These are phyloP conservation scores for Lepidocolaptes lacrymiger DNA, from an alignment of 2,797 vertebrate genomes.

Conservation along the genomic window DNA sequence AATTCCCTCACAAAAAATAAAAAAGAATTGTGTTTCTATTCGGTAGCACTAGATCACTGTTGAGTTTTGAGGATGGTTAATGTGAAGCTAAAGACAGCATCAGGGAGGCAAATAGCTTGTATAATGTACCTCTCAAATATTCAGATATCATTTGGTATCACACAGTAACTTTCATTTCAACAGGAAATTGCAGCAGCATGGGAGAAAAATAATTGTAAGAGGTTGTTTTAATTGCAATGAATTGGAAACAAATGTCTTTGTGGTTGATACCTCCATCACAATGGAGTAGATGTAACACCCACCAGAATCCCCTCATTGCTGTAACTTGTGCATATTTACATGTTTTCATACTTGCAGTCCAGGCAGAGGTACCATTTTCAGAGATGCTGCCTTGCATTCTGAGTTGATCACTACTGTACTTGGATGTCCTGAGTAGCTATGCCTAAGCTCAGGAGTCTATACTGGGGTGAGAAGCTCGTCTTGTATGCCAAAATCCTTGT, in stretches of 20 bases:
- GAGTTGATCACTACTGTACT: not conserved
- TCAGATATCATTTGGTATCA: slow-evolving; percentile 56
- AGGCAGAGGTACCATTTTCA: not conserved
- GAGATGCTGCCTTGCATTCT: not conserved
- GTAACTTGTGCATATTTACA: not conserved
- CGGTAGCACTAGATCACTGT: not conserved
- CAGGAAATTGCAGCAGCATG: slow-evolving; percentile 28
- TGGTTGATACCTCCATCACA: not conserved
- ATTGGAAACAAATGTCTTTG: not conserved
- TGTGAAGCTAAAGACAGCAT: not conserved
- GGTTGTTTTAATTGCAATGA: not conserved
- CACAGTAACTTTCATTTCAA: slow-evolving; percentile 57
- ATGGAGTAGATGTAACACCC: not conserved
- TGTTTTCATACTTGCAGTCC: not conserved
- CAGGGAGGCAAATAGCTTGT: not conserved
- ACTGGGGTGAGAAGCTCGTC: not conserved
- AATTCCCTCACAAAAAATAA: not conserved
- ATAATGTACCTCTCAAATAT: not conserved
- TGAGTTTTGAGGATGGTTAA: slow-evolving; percentile 32
- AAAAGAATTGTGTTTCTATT: slow-evolving; percentile 5
- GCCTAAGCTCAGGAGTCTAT: not conserved
- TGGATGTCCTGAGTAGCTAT: not conserved
- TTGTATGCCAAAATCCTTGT: not conserved
- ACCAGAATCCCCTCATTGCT: not conserved
- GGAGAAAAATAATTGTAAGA: slow-evolving; percentile 14